These are phyloP conservation scores for Anarsia innoxiella DNA, from an alignment of 2,888 invertebrate genomes.

Conservation along the genomic window DNA sequence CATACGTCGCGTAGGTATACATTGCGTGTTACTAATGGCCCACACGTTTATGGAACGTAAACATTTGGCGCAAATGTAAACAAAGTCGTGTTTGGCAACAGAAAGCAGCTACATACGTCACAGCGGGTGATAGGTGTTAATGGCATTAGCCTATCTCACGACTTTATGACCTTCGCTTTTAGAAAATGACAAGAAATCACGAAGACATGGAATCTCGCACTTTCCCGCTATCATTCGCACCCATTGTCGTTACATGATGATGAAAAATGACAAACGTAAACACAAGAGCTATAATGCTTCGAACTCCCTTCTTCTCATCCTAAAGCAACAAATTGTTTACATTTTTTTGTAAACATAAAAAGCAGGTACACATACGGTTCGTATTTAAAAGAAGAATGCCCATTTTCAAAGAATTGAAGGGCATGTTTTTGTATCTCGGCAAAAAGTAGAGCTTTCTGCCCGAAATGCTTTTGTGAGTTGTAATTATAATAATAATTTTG, in stretches of 20 bases:
- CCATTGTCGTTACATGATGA: constrained; percentile 28
- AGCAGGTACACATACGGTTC: constrained; percentile 38
- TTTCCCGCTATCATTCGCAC: constrained; percentile 22
- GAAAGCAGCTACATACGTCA: constrained; percentile 7
- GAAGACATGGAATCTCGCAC: background rate
- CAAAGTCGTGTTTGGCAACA: constrained; percentile 14
- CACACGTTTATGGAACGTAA: constrained; percentile 15
- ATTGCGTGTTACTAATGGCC: constrained; percentile 15
- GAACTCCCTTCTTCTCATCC: constrained; percentile 25
- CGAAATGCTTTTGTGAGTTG: constrained; percentile 57
- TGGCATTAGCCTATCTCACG: constrained; percentile 27
- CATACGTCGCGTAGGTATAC: constrained; percentile 3
- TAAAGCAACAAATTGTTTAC: constrained; percentile 56
- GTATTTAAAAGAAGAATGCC: constrained; percentile 43
- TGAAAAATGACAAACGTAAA: constrained; percentile 22
- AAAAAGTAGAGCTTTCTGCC: constrained; percentile 52
- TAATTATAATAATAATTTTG: constrained; percentile 71
- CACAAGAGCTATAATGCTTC: no score
- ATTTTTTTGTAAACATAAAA: constrained; percentile 47
- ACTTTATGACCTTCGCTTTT: constrained; percentile 25
- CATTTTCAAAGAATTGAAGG: constrained; percentile 49
- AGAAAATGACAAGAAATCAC: constrained; percentile 14
- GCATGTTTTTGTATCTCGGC: constrained; percentile 48
- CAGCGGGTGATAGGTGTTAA: constrained; percentile 9
- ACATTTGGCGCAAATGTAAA: constrained; percentile 15